Conservation (phyloP, 2,888 invertebrate species). For the Oasisia sp. region DNA sequence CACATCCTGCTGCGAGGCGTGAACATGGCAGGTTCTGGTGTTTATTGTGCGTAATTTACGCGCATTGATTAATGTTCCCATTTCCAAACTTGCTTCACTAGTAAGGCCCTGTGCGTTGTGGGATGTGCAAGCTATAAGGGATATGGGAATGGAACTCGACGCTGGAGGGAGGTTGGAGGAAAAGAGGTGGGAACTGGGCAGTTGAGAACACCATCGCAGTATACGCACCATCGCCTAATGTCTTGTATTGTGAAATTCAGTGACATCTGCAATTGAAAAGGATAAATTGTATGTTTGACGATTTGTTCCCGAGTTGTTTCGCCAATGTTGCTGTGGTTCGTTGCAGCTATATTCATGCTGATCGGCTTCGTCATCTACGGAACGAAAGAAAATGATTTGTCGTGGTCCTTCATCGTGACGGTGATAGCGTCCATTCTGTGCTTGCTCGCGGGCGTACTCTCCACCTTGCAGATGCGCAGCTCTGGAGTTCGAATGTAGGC, state of each 20-base stretch:
- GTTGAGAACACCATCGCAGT: not conserved
- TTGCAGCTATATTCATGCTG: conserved; percentile 44
- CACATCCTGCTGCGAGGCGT: too few relatives aligned
- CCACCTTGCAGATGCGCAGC: conserved; percentile 42
- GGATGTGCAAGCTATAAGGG: too few relatives aligned
- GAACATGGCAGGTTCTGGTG: too few relatives aligned
- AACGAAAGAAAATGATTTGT: conserved; percentile 33
- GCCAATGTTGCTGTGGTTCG: not conserved
- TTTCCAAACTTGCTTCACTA: too few relatives aligned
- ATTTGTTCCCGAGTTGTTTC: not conserved
- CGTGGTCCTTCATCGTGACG: conserved; percentile 43
- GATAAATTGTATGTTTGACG: not conserved
- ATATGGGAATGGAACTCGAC: too few relatives aligned
- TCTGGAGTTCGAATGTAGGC: conserved; percentile 43
- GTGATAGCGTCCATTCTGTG: conserved; percentile 41
- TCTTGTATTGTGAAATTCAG: not conserved
- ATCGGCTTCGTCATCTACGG: conserved; percentile 44
- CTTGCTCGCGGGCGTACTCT: conserved; percentile 43
- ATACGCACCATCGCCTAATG: not conserved
- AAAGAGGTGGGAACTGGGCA: too few relatives aligned
- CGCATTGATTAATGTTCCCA: too few relatives aligned
- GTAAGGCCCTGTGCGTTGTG: too few relatives aligned
- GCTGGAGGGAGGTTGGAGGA: too few relatives aligned
- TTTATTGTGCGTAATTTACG: too few relatives aligned
- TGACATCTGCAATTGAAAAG: not conserved